These are phyloP conservation scores for Tupaia tana DNA, from an alignment of 2,113 vertebrate species.

Conservation along the genomic window DNA sequence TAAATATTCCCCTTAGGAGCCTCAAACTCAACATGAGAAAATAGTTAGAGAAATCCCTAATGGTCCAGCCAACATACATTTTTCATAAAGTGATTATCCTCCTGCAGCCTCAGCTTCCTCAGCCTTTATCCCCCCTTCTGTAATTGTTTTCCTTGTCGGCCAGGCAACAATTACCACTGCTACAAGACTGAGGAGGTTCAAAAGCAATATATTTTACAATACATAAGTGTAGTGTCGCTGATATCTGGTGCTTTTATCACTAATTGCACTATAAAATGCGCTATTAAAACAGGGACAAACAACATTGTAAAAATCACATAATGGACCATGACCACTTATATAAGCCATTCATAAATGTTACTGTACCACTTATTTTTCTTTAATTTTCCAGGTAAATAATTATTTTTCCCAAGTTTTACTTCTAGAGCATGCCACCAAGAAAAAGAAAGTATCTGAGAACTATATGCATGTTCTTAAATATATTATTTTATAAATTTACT, in stretches of 20 bases:
- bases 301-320: constrained; percentile 79
- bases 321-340: constrained; percentile 71
- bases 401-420: constrained; percentile 51
- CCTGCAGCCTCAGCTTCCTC: constrained; percentile 78
- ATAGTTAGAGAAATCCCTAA: constrained; percentile 74
- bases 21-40: constrained; percentile 68
- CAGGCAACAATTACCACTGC: constrained; percentile 75
- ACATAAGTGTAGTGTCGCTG: constrained; percentile 73
- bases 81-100: constrained; percentile 86
- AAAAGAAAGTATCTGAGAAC: constrained; percentile 20
- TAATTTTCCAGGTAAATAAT: constrained; percentile 46
- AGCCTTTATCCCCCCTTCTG: constrained; percentile 49
- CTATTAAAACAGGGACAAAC: constrained; percentile 82
- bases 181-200: constrained; percentile 69
- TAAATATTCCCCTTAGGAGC: constrained; percentile 65
- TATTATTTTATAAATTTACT: not conserved
- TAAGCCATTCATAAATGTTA: constrained; percentile 70
- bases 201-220: constrained; percentile 78
- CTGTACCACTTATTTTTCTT: constrained; percentile 47
- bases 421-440: not conserved
- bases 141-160: constrained; percentile 80
- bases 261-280: constrained; percentile 82
- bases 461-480: not conserved
- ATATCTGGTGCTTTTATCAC: constrained; percentile 80
- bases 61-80: constrained; percentile 82